phyloP scores from a whole-genome alignment of 1,140 invertebrate species.

The Anastatus disparis region DNA sequence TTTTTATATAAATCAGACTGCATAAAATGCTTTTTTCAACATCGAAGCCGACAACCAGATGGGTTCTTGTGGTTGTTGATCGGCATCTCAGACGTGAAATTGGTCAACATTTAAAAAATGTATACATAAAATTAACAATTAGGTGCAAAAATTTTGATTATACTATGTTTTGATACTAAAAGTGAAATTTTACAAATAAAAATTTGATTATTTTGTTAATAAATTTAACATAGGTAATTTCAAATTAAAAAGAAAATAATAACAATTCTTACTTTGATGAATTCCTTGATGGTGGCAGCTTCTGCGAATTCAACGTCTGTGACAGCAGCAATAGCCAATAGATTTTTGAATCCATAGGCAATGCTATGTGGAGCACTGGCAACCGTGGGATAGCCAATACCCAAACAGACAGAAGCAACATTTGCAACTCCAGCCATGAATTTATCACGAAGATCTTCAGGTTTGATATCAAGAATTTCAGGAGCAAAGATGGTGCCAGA shows the following conservation, averaged over 20 bases:
- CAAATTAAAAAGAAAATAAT: too few relatives aligned
- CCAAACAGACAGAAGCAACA: constrained; percentile 92
- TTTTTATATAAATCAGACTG: constrained; percentile 48
- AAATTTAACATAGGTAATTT: background rate
- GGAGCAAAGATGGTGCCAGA: constrained; percentile 98
- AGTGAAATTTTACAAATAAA: too few relatives aligned
- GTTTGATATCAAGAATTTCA: constrained; percentile 97
- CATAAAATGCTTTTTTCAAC: constrained; percentile 49
- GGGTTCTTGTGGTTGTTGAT: constrained; percentile 61
- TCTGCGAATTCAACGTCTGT: constrained; percentile 96
- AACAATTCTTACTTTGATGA: constrained; percentile 75
- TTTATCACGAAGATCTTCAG: constrained; percentile 90
- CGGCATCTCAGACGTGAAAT: constrained; percentile 49
- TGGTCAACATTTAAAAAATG: constrained; percentile 52
- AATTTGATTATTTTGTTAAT: too few relatives aligned
- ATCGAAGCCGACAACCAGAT: constrained; percentile 51
- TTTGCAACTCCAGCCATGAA: constrained; percentile 95
- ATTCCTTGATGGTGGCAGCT: constrained; percentile 92
- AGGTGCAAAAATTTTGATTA: too few relatives aligned
- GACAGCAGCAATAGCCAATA: constrained; percentile 94
- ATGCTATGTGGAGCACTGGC: constrained; percentile 97
- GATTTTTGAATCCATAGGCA: constrained; percentile 97
- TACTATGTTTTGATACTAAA: too few relatives aligned
- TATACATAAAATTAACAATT: too few relatives aligned
- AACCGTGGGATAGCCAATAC: constrained; percentile 94